A percentile compares a stretch with the other conserved stretches of the same genome.
Evolutionary conservation across 1,140 invertebrate genomes (phyloP).

Genomic region (Condylostylus longicornis): DNA sequence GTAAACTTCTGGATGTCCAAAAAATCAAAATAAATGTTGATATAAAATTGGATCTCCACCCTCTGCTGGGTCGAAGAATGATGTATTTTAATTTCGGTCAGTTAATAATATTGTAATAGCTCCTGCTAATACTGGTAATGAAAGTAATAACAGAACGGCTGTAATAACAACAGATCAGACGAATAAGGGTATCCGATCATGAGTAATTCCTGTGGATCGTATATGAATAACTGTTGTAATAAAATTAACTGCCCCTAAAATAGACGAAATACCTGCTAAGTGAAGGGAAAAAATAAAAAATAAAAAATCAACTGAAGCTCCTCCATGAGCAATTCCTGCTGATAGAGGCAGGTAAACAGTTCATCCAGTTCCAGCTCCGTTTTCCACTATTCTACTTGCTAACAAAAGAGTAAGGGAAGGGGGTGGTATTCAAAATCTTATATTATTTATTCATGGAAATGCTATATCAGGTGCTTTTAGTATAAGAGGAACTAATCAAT

Average conservation of each 20-base stretch:
- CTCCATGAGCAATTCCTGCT: constrained; percentile 36
- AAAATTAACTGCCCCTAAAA: constrained; percentile 52
- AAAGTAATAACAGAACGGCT: constrained; percentile 45
- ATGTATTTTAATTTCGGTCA: constrained; percentile 53
- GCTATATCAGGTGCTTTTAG: constrained; percentile 55
- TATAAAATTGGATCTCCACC: constrained; percentile 55
- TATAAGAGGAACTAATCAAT: constrained; percentile 60
- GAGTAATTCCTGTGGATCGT: constrained; percentile 32
- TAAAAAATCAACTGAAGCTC: constrained; percentile 47
- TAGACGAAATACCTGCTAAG: constrained; percentile 48
- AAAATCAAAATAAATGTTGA: constrained; percentile 69
- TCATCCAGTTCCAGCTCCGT: constrained; percentile 48
- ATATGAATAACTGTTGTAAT: constrained; percentile 45
- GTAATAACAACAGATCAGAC: constrained; percentile 52
- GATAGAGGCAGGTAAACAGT: constrained; percentile 53
- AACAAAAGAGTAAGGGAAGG: constrained; percentile 44
- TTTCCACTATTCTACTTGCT: constrained; percentile 39
- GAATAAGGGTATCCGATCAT: constrained; percentile 43
- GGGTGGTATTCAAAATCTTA: constrained; percentile 57
- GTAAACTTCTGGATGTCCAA: constrained; percentile 63
- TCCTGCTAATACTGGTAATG: constrained; percentile 52
- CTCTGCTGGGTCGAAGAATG: constrained; percentile 49
- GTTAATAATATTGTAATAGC: constrained; percentile 56
- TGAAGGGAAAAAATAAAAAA: constrained; percentile 52
- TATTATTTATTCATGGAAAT: constrained; percentile 62